Evolutionary conservation across 1,140 invertebrate genomes (phyloP).

Genomic region (Phocides pigmalion): DNA sequence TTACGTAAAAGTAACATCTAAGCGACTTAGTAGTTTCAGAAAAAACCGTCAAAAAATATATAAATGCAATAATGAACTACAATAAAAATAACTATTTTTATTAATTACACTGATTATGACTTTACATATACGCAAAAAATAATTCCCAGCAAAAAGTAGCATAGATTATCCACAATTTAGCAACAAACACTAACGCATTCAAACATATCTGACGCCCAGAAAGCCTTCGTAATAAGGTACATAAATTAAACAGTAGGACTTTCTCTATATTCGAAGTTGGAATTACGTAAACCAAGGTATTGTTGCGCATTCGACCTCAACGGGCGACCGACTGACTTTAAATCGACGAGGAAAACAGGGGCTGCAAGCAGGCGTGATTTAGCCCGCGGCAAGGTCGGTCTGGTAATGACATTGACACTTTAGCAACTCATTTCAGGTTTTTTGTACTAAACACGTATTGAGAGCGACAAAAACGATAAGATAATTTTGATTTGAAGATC

Average conservation of each 20-base stretch:
- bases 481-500: too few species aligned
- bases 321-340: constrained; percentile 6
- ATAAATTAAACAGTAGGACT: not conserved
- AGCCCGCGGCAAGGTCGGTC: not conserved
- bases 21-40: too few species aligned
- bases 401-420: constrained; percentile 24
- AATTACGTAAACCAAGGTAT: constrained; percentile 30
- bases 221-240: not conserved
- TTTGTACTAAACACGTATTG: not conserved
- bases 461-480: too few species aligned
- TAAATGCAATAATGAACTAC: too few species aligned
- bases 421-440: not conserved
- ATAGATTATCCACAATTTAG: too few species aligned
- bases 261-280: constrained; percentile 7
- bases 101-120: too few species aligned
- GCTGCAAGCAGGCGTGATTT: not conserved
- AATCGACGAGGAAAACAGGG: constrained; percentile 23
- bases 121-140: too few species aligned
- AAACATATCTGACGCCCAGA: constrained; percentile 3
- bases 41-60: too few species aligned
- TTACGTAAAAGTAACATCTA: too few species aligned
- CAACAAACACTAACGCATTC: too few species aligned
- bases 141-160: too few species aligned
- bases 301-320: constrained; percentile 26
- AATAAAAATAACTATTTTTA: too few species aligned